Percentiles rank a stretch among this genome's conserved stretches.
Evolutionary conservation across 2,888 invertebrate species (phyloP).

Genomic region (Parascotia fuliginaria): DNA sequence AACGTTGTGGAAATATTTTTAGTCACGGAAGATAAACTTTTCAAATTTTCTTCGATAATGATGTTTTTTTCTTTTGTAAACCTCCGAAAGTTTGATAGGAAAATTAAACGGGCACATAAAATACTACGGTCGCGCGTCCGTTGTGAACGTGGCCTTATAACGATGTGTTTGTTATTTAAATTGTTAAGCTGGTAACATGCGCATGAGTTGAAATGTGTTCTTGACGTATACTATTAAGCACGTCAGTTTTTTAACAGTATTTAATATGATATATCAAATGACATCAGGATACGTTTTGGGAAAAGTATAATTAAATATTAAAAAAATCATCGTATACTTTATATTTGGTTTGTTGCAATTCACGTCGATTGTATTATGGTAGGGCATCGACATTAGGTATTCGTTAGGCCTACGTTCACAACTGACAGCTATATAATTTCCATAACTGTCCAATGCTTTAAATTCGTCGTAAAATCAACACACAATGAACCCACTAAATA

Average conservation of each 20-base stretch:
- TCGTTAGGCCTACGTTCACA: slow-evolving; percentile 38
- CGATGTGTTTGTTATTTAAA: not conserved
- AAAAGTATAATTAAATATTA: no score
- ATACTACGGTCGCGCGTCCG: slow-evolving; percentile 52
- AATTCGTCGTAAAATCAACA: slow-evolving; percentile 66
- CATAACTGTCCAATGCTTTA: slow-evolving; percentile 77
- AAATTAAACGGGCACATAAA: slow-evolving; percentile 74
- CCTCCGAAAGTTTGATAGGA: slow-evolving; percentile 86
- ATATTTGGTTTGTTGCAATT: slow-evolving; percentile 28
- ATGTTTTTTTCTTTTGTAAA: slow-evolving; percentile 75
- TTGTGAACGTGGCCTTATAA: slow-evolving; percentile 40
- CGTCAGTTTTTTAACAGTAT: no score
- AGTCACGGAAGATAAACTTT: slow-evolving; percentile 74
- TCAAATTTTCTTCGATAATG: slow-evolving; percentile 73
- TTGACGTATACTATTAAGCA: no score
- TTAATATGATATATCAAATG: no score
- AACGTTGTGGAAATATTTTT: slow-evolving; percentile 66
- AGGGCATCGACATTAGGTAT: slow-evolving; percentile 2
- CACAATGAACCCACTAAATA: slow-evolving; percentile 68
- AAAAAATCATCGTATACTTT: slow-evolving; percentile 38
- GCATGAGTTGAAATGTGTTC: slow-evolving; percentile 9
- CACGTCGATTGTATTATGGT: slow-evolving; percentile 4
- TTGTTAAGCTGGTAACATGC: slow-evolving; percentile 4
- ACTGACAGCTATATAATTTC: slow-evolving; percentile 63
- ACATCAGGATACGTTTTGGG: no score